Evolutionary conservation across 2,797 vertebrate genomes (phyloP), one percentile per base, ranked within the genome.

Genomic region (Syngnathus rostellatus): DNA sequence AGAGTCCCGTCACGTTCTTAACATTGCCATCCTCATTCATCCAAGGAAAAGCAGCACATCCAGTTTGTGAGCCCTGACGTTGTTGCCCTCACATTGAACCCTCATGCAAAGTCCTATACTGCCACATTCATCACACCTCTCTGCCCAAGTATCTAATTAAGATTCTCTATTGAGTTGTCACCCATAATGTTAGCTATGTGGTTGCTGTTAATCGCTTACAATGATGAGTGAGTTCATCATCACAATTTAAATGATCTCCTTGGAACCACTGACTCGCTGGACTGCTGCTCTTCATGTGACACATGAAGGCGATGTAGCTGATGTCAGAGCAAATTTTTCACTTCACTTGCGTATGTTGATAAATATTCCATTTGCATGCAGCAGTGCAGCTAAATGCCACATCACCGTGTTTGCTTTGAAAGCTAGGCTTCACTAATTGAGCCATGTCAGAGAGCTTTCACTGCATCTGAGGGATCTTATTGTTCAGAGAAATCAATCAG

Each of bases 61-160:
- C 31, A n/a, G 21, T 50, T 64, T 64, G 45, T 64, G 62, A n/a
- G 25, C 17, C n/a, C 37, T 64, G 25, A 38, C 12, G 31, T 40
- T 53, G 37, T 40, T 54, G 63, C 63, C 37, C 63, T 25, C 31
- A 38, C 25, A 19, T 17, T 63, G 62, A 63, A 63, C 46, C 62
- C 31, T 19, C 31, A 19, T 45, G 21, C 21, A 8, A 45, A 62
- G 40, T 45, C 60, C 31, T 5, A 37, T 23, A 7, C 21, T 21
- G n/a, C 21, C 17, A 3, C 40, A 62, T 62, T 40, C 39, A 62
- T 43, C 23, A 41, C 12, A 9, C 31, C 17, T 58, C 19, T 21
- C n/a, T 23, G 8, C 8, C n/a, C 7, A n/a, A 1, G 25, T 12
- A 61, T n/a, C 38, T 11, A 61, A 10, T 61, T 9, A 11, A 61